Base-by-base conservation (phyloP, 2,113 vertebrate genomes). In the Salminus brasiliensis region DNA sequence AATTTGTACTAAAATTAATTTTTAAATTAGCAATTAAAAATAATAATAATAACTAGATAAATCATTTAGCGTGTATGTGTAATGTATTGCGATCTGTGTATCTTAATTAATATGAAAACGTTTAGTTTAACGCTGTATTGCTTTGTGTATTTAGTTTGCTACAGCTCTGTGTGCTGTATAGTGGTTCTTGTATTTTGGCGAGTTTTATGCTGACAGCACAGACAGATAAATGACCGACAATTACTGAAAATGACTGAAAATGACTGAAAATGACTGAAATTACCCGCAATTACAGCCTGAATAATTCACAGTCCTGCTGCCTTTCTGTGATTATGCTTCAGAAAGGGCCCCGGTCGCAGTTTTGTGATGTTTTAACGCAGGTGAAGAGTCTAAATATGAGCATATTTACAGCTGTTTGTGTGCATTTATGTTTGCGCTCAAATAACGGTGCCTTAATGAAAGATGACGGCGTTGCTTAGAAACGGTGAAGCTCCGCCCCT, bases 131-230 rank as follows among this genome's bases (percentile, higher is more conserved):
- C n/a, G 15, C 18, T 47, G 1, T 11, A 11, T 16, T 47, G 15
- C 45, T 15, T 47, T 18, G 12, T 45, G 5, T 45, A 5, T 18
- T 47, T 15, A 0, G 45, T 47, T 47, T 47, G 45, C 15, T 16
- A 15, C 12, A 11, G 39, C 39, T 52, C 29, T 41, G 39, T 74
- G 72, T 25, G 43, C 13, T 36, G 30, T 29, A 63, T 34, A 47
- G 32, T 47, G 92, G 92, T 87, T 86, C 78, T 53, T 87, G 87
- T 88, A 91, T 90, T 84, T 87, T 83, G 68, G 83, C 68, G 82
- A 89, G 86, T 90, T 91, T 74, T 59, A 86, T 89, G 81, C 83
- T 32, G 72, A 82, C 68, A 65, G 30, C 74, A 70, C 45, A 4
- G 34, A 36, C 3, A 36, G 34, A 36, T n/a, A 36, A 36, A 36